Percentiles rank a stretch among this genome's conserved stretches.
These are phyloP conservation scores for Perizoma affinitatum DNA, from an alignment of 2,888 invertebrate species.

Conservation along the genomic window DNA sequence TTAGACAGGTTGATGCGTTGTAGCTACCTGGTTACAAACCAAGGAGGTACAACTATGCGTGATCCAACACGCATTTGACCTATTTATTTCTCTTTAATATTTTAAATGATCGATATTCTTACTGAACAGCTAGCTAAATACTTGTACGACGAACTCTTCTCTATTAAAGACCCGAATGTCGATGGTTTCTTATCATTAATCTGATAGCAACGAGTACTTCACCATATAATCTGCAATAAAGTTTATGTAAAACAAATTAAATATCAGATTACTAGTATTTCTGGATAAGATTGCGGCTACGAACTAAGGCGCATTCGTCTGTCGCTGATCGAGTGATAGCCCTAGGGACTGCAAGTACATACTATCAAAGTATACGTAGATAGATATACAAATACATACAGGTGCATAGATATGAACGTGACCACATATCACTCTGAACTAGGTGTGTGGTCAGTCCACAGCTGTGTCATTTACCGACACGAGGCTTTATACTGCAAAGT, in stretches of 20 bases:
- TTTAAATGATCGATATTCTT: too few species aligned
- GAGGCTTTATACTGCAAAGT: conserved; percentile 32
- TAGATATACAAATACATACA: conserved; percentile 25
- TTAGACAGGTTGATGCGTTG: too few species aligned
- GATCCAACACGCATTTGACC: too few species aligned
- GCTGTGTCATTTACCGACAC: conserved; percentile 45
- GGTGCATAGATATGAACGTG: conserved; percentile 37
- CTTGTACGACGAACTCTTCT: too few species aligned
- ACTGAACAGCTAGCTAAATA: too few species aligned
- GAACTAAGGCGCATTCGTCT: conserved; percentile 31
- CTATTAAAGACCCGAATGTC: not conserved
- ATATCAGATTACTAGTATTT: conserved; percentile 35
- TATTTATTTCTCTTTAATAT: too few species aligned
- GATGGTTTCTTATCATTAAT: conserved; percentile 24
- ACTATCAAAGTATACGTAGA: conserved; percentile 6
- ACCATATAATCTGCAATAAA: conserved; percentile 33
- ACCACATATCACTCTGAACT: conserved; percentile 54
- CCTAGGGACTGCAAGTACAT: conserved; percentile 27
- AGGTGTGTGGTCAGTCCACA: conserved; percentile 66
- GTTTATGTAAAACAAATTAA: conserved; percentile 40
- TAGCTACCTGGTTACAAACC: too few species aligned
- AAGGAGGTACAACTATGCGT: too few species aligned
- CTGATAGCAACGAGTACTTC: conserved; percentile 26
- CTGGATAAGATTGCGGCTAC: conserved; percentile 38
- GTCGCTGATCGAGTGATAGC: conserved; percentile 44